phyloP scores from a whole-genome alignment of 1,140 invertebrate species.

The Pseudomyrmex flavicornis region DNA sequence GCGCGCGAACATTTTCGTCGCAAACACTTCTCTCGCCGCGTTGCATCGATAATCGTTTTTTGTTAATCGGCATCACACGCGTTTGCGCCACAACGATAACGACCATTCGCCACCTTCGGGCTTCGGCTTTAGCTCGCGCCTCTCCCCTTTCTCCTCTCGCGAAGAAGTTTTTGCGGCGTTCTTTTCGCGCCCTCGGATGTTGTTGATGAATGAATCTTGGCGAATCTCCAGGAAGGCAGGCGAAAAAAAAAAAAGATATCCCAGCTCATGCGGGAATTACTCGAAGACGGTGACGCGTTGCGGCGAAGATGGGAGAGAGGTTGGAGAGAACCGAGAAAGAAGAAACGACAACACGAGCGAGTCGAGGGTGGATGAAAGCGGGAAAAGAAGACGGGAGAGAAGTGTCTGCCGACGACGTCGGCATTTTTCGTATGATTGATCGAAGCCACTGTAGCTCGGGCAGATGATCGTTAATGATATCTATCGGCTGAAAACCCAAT shows the following conservation, averaged over 20 bases:
- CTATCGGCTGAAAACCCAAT: conserved; percentile 71
- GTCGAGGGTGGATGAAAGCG: conserved; percentile 58
- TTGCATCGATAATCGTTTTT: conserved; percentile 62
- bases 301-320: conserved; percentile 30
- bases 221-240: conserved; percentile 69
- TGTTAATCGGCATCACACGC: conserved; percentile 38
- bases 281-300: conserved; percentile 71
- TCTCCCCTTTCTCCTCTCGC: conserved; percentile 63
- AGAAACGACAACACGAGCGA: conserved; percentile 74
- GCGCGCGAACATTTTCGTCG: background rate
- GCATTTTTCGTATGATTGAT: conserved; percentile 75
- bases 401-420: conserved; percentile 73
- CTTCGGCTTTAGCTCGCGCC: conserved; percentile 50
- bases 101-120: conserved; percentile 64
- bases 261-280: conserved; percentile 70
- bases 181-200: conserved; percentile 71
- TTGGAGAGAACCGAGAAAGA: conserved; percentile 59
- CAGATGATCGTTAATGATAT: conserved; percentile 76
- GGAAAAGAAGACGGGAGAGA: conserved; percentile 58
- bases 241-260: conserved; percentile 75
- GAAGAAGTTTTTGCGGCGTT: conserved; percentile 67
- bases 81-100: conserved; percentile 61
- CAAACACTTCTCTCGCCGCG: conserved; percentile 15
- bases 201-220: conserved; percentile 76
- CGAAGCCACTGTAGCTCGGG: conserved; percentile 69